Percentiles rank a stretch among this genome's conserved stretches.
Conservation (phyloP, 2,113 vertebrate species). For the Myanophis thanlyinensis region DNA sequence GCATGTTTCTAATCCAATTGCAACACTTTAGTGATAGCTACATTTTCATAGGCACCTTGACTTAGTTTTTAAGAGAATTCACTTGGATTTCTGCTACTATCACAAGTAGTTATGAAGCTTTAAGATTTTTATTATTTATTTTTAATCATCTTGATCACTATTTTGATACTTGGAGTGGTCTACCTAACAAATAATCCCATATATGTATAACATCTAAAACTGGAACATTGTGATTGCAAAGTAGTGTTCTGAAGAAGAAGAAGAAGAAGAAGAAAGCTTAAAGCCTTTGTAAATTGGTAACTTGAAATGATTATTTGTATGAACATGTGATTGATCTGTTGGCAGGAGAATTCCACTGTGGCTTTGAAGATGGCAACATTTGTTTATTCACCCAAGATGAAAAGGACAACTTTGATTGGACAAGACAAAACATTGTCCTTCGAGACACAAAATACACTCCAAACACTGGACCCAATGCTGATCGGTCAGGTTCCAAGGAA, state of each 20-base stretch:
- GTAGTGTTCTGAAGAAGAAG: background rate
- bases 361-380: slow-evolving; percentile 95
- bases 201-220: background rate
- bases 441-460: slow-evolving; percentile 97
- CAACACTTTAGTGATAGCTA: background rate
- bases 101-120: background rate
- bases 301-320: background rate
- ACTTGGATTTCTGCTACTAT: background rate
- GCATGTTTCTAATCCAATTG: background rate
- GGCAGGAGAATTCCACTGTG: slow-evolving; percentile 96
- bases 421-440: slow-evolving; percentile 93
- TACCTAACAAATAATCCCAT: background rate
- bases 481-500: slow-evolving; percentile 91
- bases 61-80: background rate
- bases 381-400: slow-evolving; percentile 98
- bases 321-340: background rate
- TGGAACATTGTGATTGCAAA: background rate
- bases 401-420: slow-evolving; percentile 97
- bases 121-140: background rate
- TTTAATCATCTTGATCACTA: background rate
- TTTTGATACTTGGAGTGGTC: background rate
- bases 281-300: background rate
- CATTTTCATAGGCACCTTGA: background rate
- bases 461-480: slow-evolving; percentile 91
- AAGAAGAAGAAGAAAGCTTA: background rate